Base-by-base conservation (phyloP, 2,113 vertebrate genomes). In the Cavia porcellus region DNA sequence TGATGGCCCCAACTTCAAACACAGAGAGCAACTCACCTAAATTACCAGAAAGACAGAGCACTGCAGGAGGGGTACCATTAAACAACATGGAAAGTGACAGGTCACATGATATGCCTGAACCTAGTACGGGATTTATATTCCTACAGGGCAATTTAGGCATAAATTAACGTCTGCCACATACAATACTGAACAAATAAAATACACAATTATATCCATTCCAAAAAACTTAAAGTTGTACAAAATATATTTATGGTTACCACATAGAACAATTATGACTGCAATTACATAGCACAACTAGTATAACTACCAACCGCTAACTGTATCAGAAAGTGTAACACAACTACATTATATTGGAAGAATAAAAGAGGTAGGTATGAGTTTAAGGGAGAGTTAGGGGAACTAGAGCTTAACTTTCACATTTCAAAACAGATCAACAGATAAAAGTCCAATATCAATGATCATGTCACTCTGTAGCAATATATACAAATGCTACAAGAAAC, bases 131-230 rank as follows among this genome's bases (percentile, higher is more conserved):
- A 94, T 22, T 59, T 72, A 47, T 1, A 86, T 17, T 88, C 66
- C 38, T 70, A 55, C 50, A 84, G 25, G n/a, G 25, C 5, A 90
- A 50, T 64, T 22, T 62, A 35, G 32, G 12, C 77, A 30, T 86
- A 89, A 93, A 4, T 97, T 89, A 86, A 86, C 24, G 35, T 22
- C 17, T 93, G 55, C 35, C 64, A 55, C 19, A 86, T 0, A 77
- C 28, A 94, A 94, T 8, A 55, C 8, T 75, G 25, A 89, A 20
- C 32, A 93, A 92, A 74, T 42, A 1, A 92, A 95, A 30, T 52
- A 89, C 82, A 35, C 35, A 90, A 77, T 95, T 92, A 75, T 81
- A 92, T 85, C 81, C 92, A 94, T 59, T 68, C 14, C 11, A 88
- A 86, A 90, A 88, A 68, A 15, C 20, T 85, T 55, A 52, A 89